Percentiles rank a stretch among this genome's conserved stretches.
phyloP scores from a whole-genome alignment of 2,797 vertebrate genomes.

The Diplodus sargus region DNA sequence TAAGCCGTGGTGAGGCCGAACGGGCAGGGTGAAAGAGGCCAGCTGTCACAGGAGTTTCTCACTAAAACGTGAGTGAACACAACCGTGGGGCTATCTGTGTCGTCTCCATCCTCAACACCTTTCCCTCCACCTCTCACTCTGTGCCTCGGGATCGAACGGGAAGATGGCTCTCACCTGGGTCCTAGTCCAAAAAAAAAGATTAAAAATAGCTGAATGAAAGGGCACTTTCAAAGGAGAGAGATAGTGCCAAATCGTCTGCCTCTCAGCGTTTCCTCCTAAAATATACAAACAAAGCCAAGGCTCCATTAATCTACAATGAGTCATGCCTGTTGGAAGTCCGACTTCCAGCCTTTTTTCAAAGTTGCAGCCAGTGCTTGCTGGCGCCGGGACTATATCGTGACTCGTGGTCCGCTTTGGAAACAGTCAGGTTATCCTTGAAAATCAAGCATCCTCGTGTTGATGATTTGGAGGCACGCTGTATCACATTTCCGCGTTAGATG shows the following conservation, averaged over 20 bases:
- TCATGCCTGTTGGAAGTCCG: slow-evolving; percentile 38
- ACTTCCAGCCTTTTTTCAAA: slow-evolving; percentile 33
- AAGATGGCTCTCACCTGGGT: slow-evolving; percentile 28
- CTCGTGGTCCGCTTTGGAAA: slow-evolving; percentile 21
- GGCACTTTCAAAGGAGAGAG: slow-evolving; percentile 11
- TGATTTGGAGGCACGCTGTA: neutral
- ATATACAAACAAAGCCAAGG: slow-evolving; percentile 46
- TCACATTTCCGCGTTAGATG: slow-evolving; percentile 7
- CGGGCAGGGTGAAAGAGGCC: slow-evolving; percentile 42
- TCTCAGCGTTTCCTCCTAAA: slow-evolving; percentile 35
- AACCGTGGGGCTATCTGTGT: slow-evolving; percentile 43
- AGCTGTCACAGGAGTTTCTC: slow-evolving; percentile 53
- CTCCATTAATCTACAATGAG: slow-evolving; percentile 46
- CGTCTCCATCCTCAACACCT: slow-evolving; percentile 42
- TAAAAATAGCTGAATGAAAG: slow-evolving; percentile 30
- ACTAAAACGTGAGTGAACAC: slow-evolving; percentile 26
- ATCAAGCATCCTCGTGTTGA: neutral
- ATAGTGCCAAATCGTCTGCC: slow-evolving; percentile 14
- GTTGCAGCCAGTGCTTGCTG: slow-evolving; percentile 32
- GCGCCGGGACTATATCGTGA: neutral
- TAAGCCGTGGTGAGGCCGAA: slow-evolving; percentile 46
- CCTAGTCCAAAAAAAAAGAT: neutral
- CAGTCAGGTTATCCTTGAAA: slow-evolving; percentile 23
- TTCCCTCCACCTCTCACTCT: slow-evolving; percentile 13
- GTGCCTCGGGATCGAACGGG: neutral